Base-by-base conservation (phyloP, 2,797 vertebrate genomes). In the Borostomias antarcticus region DNA sequence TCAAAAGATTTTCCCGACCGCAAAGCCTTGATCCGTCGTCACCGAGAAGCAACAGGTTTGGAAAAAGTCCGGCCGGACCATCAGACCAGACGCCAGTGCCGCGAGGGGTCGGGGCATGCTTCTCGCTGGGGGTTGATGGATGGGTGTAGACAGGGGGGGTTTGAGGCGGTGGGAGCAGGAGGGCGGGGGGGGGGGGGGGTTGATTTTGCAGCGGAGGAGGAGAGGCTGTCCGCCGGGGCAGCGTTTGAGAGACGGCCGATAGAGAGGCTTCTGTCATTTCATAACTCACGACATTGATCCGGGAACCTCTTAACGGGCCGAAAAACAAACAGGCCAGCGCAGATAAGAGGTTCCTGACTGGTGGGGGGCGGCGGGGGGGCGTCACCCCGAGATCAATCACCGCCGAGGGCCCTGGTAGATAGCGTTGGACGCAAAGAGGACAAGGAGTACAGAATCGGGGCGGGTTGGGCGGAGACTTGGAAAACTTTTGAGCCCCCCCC, bases 271-370 rank as follows among this genome's bases (percentile, higher is more conserved):
- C 77, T 90, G 89, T 89, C 89, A 88, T 88, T 90, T 89, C 89
- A 93, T 93, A 91, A 91, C 82, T 92, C 90, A 90, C 70, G 62
- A 66, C 88, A 90, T 91, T 89, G 91, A 93, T 93, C 84, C 68
- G 59, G 65, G 69, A n/a, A 56, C 82, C 68, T 85, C 66, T 76
- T 82, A 64, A 73, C 72, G 73, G 65, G 52, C 52, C 9, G 60
- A 67, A 85, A 86, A 78, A 86, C 78, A 90, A 87, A 88, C 77
- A 79, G 74, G 74, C 72, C n/a, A n/a, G n/a, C n/a, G 69, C 62
- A 76, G 84, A 87, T 84, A 78, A 83, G 78, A 80, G 74, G 64
- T 30, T 2, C 30, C 33, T 40, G 40, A 11, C 7, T 2, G 58
- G 11, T 52, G 23, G 2, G 47, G 53, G 25, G 25, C 17, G 28